A percentile compares a stretch with the other conserved stretches of the same genome.
Conservation (phyloP, 1,140 invertebrate genomes). For the Cherax quadricarinatus region DNA sequence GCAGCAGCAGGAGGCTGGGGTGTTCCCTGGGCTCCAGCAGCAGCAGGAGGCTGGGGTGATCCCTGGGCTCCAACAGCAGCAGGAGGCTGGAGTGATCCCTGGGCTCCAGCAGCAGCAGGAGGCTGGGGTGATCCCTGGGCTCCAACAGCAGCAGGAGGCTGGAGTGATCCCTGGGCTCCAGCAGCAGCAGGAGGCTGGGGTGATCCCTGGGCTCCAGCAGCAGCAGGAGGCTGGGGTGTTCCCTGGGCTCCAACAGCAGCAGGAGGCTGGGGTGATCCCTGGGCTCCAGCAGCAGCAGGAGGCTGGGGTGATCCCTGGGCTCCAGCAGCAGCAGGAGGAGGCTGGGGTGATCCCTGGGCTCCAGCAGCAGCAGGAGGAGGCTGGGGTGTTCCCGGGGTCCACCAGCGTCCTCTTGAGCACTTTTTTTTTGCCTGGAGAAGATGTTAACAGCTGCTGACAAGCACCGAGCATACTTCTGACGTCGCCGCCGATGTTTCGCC, state of each 20-base stretch:
- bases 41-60: no score
- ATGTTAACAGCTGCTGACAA: slow-evolving; percentile 40
- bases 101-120: background rate
- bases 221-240: no score
- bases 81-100: background rate
- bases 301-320: background rate
- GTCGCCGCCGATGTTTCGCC: slow-evolving; percentile 15
- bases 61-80: background rate
- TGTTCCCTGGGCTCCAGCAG: background rate
- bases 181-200: background rate
- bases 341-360: no score
- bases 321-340: background rate
- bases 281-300: background rate
- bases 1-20: background rate
- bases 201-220: background rate
- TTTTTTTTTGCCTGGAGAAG: background rate
- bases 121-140: no score
- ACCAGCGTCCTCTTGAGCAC: background rate
- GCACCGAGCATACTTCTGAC: slow-evolving; percentile 40
- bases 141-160: background rate
- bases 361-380: background rate
- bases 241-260: background rate
- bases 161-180: background rate
- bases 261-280: background rate
- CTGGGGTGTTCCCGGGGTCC: no score